Conservation (phyloP, 2,113 vertebrate genomes). For the Neogale vison region DNA sequence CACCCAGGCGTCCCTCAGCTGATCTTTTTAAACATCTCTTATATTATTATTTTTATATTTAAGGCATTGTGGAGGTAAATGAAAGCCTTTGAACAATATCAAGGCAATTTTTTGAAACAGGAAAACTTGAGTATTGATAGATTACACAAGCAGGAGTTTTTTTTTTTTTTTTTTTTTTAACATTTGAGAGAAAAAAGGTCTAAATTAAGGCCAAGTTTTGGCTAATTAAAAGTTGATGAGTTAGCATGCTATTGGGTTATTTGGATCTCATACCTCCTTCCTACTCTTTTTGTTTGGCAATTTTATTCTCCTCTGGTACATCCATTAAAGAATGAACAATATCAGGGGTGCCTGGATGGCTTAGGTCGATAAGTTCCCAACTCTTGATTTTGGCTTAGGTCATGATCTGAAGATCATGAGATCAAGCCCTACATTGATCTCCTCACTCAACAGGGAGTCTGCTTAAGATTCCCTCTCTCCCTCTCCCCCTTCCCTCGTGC, state of each 20-base stretch:
- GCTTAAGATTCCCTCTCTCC: not conserved
- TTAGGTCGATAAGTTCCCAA: not conserved
- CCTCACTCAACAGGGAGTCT: not conserved
- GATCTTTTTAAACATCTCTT: not conserved
- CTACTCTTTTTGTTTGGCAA: not conserved
- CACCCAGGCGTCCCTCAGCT: not conserved
- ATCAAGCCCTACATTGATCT: no score
- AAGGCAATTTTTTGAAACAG: not conserved
- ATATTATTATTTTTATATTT: not conserved
- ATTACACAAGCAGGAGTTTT: not conserved
- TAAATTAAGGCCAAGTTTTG: constrained; percentile 3
- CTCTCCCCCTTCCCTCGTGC: no score
- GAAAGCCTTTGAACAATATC: constrained; percentile 15
- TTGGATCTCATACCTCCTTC: not conserved
- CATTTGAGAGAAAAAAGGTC: not conserved
- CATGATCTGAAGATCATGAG: no score
- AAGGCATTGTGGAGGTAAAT: not conserved
- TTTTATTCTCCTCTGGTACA: not conserved
- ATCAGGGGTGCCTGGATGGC: not conserved
- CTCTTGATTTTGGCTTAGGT: not conserved
- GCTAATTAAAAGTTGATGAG: not conserved
- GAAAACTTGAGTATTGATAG: constrained; percentile 17
- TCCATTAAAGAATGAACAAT: not conserved
- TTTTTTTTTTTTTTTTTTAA: not conserved
- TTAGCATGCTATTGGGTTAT: not conserved